These are phyloP conservation scores for Actinia tenebrosa DNA, from an alignment of 64 coral and sea anemone genomes.

Conservation along the genomic window DNA sequence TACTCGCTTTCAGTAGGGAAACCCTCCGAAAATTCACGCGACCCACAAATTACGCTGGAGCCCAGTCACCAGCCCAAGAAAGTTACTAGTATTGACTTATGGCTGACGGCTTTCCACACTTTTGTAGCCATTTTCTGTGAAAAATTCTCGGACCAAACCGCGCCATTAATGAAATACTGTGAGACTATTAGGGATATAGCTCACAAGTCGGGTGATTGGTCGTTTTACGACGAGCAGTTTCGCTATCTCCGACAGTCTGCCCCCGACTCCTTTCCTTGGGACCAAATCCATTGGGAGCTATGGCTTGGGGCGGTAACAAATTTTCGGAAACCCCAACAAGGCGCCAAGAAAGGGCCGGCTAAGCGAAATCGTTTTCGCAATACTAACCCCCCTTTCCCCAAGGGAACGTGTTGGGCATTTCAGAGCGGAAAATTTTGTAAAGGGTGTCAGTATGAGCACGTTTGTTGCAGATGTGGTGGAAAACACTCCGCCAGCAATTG, in stretches of 20 bases:
- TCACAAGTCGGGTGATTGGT: constrained; percentile 17
- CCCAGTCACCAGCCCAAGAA: constrained; percentile 11
- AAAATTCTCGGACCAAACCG: background rate
- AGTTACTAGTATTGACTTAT: background rate
- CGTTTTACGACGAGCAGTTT: constrained; percentile 31
- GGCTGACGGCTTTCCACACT: constrained; percentile 35
- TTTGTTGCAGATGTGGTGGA: constrained; percentile 28
- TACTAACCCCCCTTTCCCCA: background rate
- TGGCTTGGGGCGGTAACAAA: constrained; percentile 15
- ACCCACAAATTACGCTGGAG: background rate
- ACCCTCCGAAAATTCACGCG: background rate
- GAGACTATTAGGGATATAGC: constrained; percentile 30
- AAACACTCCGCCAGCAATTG: background rate
- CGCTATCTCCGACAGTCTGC: constrained; percentile 20
- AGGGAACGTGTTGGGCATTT: constrained; percentile 24
- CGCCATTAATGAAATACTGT: constrained; percentile 41
- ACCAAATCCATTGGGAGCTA: constrained; percentile 41
- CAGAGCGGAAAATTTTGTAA: background rate
- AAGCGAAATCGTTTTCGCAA: background rate
- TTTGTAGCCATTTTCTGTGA: constrained; percentile 32
- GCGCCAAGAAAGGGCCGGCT: background rate
- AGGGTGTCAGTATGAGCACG: constrained; percentile 3
- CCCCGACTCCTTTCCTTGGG: constrained; percentile 26
- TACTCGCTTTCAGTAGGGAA: background rate
- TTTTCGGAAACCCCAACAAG: background rate